phyloP scores from a whole-genome alignment of 2,113 vertebrate species.

The Glaucomys volans region DNA sequence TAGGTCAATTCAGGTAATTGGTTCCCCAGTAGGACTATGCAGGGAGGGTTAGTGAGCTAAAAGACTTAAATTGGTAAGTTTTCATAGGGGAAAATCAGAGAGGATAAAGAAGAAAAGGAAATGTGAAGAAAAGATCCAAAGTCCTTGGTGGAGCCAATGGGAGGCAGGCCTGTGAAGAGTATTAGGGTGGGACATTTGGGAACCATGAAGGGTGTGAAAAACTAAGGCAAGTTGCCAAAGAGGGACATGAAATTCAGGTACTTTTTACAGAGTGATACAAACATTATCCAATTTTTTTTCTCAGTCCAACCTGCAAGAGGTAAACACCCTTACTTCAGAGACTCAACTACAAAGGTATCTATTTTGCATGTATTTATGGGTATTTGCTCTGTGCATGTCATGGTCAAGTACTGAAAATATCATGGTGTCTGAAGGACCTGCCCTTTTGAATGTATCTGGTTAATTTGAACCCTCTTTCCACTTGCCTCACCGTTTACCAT shows the following conservation, averaged over 20 bases:
- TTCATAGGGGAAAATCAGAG: not conserved
- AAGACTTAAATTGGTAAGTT: not conserved
- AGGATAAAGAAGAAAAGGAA: not conserved
- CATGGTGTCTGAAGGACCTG: not conserved
- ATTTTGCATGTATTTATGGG: not conserved
- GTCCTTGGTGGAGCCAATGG: not conserved
- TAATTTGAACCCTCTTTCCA: not conserved
- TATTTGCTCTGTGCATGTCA: not conserved
- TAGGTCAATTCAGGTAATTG: not conserved
- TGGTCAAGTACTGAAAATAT: not conserved
- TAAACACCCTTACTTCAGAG: not conserved
- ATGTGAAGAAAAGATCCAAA: not conserved
- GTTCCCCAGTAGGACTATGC: not conserved
- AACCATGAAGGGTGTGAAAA: not conserved
- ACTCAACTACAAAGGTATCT: too few relatives aligned
- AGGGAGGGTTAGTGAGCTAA: not conserved
- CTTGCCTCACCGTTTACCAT: not conserved
- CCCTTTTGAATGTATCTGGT: not conserved
- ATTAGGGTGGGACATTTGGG: not conserved
- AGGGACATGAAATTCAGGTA: not conserved
- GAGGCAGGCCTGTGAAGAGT: not conserved
- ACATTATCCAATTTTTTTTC: not conserved
- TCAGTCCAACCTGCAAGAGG: not conserved
- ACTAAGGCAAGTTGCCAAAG: not conserved
- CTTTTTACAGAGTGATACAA: not conserved